Conservation (phyloP, 1,140 invertebrate genomes). For the Ceratina calcarata region DNA sequence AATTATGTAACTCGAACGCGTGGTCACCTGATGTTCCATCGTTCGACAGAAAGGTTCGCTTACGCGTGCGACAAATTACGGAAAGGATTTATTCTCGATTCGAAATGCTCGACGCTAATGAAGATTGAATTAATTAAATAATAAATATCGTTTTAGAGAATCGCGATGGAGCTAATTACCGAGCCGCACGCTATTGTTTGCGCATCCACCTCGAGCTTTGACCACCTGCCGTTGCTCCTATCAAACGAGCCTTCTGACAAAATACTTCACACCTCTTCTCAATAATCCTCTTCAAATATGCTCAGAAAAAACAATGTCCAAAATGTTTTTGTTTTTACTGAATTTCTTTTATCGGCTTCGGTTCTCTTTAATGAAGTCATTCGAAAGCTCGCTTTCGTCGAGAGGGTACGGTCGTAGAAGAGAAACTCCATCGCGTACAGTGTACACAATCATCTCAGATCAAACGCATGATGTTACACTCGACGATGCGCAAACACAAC, state of each 20-base stretch:
- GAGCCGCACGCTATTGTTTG: constrained; percentile 67
- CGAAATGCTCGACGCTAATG: constrained; percentile 1
- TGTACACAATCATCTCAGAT: not conserved
- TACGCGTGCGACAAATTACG: constrained; percentile 10
- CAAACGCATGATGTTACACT: not conserved
- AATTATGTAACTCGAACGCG: constrained; percentile 15
- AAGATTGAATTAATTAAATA: constrained; percentile 70
- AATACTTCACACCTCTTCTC: not conserved
- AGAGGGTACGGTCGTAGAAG: not conserved
- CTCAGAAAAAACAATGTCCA: not conserved
- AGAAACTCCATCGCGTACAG: not conserved
- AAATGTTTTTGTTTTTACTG: too few species aligned
- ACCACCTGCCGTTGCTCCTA: not conserved
- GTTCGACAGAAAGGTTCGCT: not conserved
- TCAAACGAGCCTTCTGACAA: not conserved
- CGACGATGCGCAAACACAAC: constrained; percentile 17
- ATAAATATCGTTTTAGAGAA: constrained; percentile 68
- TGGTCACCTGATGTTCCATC: constrained; percentile 8
- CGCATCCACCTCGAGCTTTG: constrained; percentile 42
- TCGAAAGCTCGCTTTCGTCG: not conserved
- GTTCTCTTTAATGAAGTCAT: not conserved
- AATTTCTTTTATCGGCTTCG: too few species aligned
- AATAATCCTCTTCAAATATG: too few species aligned
- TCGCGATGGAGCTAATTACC: constrained; percentile 69
- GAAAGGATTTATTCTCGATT: not conserved